phyloP scores from a whole-genome alignment of 2,888 invertebrate genomes.

The Drosophila leonis region DNA sequence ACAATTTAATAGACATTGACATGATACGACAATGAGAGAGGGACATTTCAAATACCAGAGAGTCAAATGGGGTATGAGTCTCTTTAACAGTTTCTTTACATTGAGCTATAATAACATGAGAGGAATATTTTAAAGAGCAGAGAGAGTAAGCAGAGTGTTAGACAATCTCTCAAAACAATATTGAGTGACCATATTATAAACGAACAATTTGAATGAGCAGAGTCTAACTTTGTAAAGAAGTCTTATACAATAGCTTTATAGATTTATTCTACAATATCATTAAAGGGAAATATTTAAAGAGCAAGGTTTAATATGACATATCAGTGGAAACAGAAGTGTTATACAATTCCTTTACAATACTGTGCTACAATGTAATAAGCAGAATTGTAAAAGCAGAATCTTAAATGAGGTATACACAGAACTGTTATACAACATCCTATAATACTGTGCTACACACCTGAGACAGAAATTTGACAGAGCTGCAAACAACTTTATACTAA shows the following conservation, averaged over 20 bases:
- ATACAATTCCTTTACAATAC: not conserved
- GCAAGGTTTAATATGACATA: too few species aligned
- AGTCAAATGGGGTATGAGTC: not conserved
- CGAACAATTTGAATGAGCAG: not conserved
- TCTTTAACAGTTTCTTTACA: not conserved
- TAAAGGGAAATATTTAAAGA: not conserved
- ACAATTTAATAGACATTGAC: slow-evolving; percentile 50
- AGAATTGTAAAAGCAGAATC: too few species aligned
- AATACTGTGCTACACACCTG: not conserved
- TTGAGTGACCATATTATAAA: too few species aligned
- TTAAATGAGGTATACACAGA: not conserved
- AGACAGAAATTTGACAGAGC: not conserved
- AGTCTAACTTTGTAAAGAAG: not conserved
- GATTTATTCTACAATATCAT: not conserved
- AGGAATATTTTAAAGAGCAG: not conserved
- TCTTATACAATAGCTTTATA: not conserved
- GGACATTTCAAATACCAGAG: slow-evolving; percentile 7
- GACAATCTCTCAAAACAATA: too few species aligned
- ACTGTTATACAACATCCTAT: not conserved
- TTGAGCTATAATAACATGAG: not conserved
- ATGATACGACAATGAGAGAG: slow-evolving; percentile 15
- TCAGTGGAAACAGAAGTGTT: not conserved
- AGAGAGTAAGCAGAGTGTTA: not conserved
- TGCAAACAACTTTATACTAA: not conserved
- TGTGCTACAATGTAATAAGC: not conserved